A percentile compares a stretch with the other conserved stretches of the same genome.
Conservation (phyloP, 2,113 vertebrate genomes). For the Burhinus bistriatus region DNA sequence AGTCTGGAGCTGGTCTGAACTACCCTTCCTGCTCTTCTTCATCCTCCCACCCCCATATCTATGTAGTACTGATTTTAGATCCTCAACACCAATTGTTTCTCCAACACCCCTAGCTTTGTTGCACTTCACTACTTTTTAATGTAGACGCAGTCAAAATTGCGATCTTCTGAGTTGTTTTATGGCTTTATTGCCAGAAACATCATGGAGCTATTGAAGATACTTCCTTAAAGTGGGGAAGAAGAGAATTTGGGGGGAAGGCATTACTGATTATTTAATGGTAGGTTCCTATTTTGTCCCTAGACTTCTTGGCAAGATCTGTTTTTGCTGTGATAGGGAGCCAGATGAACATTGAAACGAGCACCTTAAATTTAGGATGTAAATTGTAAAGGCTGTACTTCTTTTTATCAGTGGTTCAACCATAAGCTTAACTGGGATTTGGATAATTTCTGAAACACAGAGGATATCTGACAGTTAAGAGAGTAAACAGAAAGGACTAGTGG, state of each 20-base stretch:
- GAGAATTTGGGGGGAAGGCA: not conserved
- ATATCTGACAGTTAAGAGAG: not conserved
- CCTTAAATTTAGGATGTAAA: not conserved
- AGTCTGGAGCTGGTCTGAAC: not conserved
- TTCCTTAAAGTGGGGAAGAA: not conserved
- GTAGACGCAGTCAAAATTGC: not conserved
- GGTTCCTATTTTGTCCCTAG: not conserved
- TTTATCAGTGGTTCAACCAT: not conserved
- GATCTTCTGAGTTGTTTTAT: not conserved
- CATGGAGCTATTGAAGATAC: not conserved
- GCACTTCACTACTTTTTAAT: not conserved
- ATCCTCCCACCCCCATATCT: not conserved
- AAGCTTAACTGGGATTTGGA: not conserved
- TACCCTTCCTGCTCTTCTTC: not conserved
- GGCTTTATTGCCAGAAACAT: not conserved
- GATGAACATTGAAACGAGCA: fast-evolving
- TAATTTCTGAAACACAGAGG: not conserved
- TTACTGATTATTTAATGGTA: not conserved
- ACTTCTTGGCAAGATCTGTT: not conserved
- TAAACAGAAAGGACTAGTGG: not conserved
- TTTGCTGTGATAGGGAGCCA: not conserved
- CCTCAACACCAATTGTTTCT: not conserved
- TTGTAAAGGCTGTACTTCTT: not conserved
- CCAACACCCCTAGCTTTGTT: not conserved
- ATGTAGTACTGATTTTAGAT: not conserved